A percentile compares a stretch with the other conserved stretches of the same genome.
Conservation (phyloP, 1,140 invertebrate genomes). For the Phthorimaea operculella region DNA sequence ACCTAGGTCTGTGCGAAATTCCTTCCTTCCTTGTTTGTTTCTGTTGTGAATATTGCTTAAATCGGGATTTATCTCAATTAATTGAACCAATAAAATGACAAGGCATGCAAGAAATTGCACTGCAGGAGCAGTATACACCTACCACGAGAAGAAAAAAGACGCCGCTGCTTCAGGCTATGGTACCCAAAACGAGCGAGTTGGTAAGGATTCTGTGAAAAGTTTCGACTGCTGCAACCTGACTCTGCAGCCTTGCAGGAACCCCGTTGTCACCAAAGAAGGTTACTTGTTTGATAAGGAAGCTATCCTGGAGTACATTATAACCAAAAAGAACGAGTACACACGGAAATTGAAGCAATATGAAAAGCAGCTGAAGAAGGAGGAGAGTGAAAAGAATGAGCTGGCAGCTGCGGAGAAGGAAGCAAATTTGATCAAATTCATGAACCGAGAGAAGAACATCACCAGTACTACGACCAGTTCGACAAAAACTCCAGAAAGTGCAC, state of each 20-base stretch:
- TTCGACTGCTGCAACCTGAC: slow-evolving; percentile 99
- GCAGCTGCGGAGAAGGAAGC: slow-evolving; percentile 74
- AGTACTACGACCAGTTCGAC: slow-evolving; percentile 36
- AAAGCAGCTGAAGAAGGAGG: slow-evolving; percentile 83
- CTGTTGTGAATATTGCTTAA: no score
- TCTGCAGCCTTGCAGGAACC: slow-evolving; percentile 93
- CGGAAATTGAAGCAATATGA: slow-evolving; percentile 94
- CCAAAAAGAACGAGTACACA: slow-evolving; percentile 94
- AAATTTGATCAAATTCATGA: slow-evolving; percentile 72
- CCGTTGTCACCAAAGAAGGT: slow-evolving; percentile 89
- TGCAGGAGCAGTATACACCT: slow-evolving; percentile 97
- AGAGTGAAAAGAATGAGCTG: slow-evolving; percentile 69
- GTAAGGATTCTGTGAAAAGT: slow-evolving; percentile 97
- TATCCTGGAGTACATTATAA: slow-evolving; percentile 94
- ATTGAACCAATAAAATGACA: slow-evolving; percentile 74
- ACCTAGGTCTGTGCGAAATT: no score
- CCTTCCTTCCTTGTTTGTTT: no score
- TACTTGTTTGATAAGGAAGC: slow-evolving; percentile 98
- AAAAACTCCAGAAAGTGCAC: slow-evolving; percentile 16
- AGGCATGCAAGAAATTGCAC: slow-evolving; percentile 98
- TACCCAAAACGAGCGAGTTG: slow-evolving; percentile 84
- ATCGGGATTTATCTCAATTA: no score
- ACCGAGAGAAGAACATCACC: slow-evolving; percentile 79
- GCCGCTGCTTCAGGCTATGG: slow-evolving; percentile 92
- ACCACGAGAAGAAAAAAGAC: slow-evolving; percentile 98